These are phyloP conservation scores for Neogobius melanostomus DNA, from an alignment of 2,113 vertebrate species.

Conservation along the genomic window DNA sequence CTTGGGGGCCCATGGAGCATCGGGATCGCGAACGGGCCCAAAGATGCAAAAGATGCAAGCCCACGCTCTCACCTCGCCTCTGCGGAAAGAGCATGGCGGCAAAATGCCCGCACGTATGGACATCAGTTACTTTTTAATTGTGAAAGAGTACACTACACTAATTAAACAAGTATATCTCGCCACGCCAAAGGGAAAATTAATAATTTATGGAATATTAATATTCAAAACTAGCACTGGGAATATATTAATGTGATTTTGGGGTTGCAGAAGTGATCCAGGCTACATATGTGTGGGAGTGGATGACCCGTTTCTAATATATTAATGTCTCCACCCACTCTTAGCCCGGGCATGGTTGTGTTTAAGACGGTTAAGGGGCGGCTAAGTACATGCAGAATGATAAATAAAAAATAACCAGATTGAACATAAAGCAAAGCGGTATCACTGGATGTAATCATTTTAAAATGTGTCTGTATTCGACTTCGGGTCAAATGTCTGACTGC, in stretches of 20 bases:
- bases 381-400: not conserved
- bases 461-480: no score
- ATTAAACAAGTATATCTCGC: conserved; percentile 99
- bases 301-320: conserved; percentile 47
- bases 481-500: no score
- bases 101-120: conserved; percentile 90
- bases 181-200: conserved; percentile 99
- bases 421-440: not conserved
- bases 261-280: conserved; percentile 88
- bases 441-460: not conserved
- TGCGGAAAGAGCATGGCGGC: conserved; percentile 88
- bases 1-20: conserved; percentile 43
- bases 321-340: conserved; percentile 50
- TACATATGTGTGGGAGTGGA: conserved; percentile 27
- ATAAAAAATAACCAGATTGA: conserved; percentile 2
- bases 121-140: conserved; percentile 99
- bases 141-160: conserved; percentile 99
- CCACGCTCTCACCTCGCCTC: conserved; percentile 71
- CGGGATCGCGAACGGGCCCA: conserved; percentile 65
- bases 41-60: conserved; percentile 55
- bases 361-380: not conserved
- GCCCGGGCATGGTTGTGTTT: conserved; percentile 29
- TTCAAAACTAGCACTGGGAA: conserved; percentile 99
- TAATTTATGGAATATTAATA: conserved; percentile 99
- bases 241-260: conserved; percentile 98